phyloP scores from a whole-genome alignment of 2,888 invertebrate genomes.

The Eurytoma adleriae region DNA sequence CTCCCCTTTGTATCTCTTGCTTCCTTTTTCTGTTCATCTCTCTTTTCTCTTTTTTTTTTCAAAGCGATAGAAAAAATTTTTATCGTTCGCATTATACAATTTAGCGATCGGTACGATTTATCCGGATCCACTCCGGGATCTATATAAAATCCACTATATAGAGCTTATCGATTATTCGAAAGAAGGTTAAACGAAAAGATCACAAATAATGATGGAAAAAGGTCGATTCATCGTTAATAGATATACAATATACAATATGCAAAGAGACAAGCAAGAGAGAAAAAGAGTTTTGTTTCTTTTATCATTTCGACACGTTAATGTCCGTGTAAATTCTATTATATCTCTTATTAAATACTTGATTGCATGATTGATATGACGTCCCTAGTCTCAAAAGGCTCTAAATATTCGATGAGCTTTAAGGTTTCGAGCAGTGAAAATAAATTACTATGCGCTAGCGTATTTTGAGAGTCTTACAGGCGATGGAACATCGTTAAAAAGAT shows the following conservation, averaged over 20 bases:
- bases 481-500: constrained; percentile 66
- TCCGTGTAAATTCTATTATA: constrained; percentile 44
- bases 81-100: not conserved
- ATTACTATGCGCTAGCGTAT: constrained; percentile 72
- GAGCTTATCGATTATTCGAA: not conserved
- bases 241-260: constrained; percentile 20
- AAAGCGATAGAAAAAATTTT: constrained; percentile 14
- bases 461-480: constrained; percentile 70
- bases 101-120: too few species aligned
- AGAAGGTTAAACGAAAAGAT: constrained; percentile 2
- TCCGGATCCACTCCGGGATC: too few species aligned
- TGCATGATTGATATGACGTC: constrained; percentile 73
- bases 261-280: constrained; percentile 52
- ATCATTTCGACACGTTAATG: constrained; percentile 33
- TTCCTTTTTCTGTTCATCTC: constrained; percentile 16
- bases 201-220: constrained; percentile 15
- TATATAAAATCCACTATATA: constrained; percentile 14
- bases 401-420: constrained; percentile 63
- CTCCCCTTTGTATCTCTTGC: constrained; percentile 38
- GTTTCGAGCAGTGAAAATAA: constrained; percentile 69
- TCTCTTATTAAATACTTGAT: constrained; percentile 68
- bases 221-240: constrained; percentile 18
- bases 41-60: constrained; percentile 8
- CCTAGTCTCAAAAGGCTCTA: constrained; percentile 61
- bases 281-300: constrained; percentile 42